These are phyloP conservation scores for Rotaria magnacalcarata DNA, from an alignment of 2,888 invertebrate species.

Conservation along the genomic window DNA sequence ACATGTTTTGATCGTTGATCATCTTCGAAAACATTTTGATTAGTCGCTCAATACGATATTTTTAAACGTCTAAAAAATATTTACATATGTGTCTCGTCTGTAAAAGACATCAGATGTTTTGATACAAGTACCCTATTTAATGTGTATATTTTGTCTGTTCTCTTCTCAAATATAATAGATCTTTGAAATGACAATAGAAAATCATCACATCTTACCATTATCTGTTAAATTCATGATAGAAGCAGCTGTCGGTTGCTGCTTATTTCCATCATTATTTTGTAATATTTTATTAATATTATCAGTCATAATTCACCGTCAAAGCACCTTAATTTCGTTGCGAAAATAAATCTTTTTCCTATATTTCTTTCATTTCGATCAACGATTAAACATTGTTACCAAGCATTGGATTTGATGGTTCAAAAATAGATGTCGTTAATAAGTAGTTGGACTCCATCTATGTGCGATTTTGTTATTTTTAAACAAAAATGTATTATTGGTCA, in stretches of 20 bases:
- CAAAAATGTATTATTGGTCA: not conserved
- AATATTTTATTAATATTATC: slow-evolving; percentile 33
- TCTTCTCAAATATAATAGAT: not conserved
- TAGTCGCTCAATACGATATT: no score
- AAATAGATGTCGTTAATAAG: not conserved
- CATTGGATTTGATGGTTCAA: not conserved
- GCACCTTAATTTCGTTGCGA: not conserved
- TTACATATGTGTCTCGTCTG: no score
- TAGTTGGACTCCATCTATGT: not conserved
- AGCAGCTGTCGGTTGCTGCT: not conserved
- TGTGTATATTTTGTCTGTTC: no score
- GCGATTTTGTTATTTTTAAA: not conserved
- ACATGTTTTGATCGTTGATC: no score
- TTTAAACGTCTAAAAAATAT: no score
- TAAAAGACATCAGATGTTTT: no score
- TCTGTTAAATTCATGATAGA: not conserved
- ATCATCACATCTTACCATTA: not conserved
- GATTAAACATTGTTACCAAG: not conserved
- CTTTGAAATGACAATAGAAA: not conserved
- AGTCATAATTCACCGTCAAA: not conserved
- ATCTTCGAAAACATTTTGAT: no score
- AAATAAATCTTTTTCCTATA: not conserved
- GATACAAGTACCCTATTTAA: no score
- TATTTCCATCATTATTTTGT: not conserved
- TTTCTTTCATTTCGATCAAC: not conserved